Percentiles rank a stretch among this genome's conserved stretches.
phyloP scores from a whole-genome alignment of 2,797 vertebrate genomes.

The Sciurus carolinensis region DNA sequence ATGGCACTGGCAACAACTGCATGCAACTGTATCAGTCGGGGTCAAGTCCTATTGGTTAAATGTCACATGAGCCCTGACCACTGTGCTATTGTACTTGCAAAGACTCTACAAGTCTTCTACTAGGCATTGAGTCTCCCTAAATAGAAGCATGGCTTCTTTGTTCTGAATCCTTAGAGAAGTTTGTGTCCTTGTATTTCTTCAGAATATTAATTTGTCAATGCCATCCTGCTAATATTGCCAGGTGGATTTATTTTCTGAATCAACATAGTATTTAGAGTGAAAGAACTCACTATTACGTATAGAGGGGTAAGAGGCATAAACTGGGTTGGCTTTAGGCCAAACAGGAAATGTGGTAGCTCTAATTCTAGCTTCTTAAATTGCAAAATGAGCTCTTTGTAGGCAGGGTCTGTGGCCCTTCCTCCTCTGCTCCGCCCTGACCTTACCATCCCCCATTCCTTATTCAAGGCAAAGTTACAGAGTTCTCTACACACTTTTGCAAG shows the following conservation, averaged over 20 bases:
- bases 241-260: slow-evolving; percentile 22
- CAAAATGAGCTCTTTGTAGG: not conserved
- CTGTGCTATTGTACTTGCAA: not conserved
- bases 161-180: not conserved
- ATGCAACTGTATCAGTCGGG: not conserved
- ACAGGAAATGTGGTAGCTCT: not conserved
- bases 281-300: not conserved
- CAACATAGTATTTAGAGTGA: not conserved
- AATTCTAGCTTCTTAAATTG: not conserved
- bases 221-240: not conserved
- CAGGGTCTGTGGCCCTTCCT: not conserved
- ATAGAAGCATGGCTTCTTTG: not conserved
- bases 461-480: not conserved
- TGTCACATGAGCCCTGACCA: not conserved
- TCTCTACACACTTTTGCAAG: not conserved
- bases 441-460: not conserved
- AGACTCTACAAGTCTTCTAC: not conserved
- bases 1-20: not conserved
- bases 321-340: not conserved
- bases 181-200: slow-evolving; percentile 8
- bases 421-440: not conserved
- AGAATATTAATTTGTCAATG: not conserved
- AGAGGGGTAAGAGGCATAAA: not conserved
- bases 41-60: slow-evolving; percentile 18
- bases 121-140: not conserved